Percentiles rank a stretch among this genome's conserved stretches.
phyloP scores from a whole-genome alignment of 1,140 invertebrate genomes.

The Ephestia elutella region DNA sequence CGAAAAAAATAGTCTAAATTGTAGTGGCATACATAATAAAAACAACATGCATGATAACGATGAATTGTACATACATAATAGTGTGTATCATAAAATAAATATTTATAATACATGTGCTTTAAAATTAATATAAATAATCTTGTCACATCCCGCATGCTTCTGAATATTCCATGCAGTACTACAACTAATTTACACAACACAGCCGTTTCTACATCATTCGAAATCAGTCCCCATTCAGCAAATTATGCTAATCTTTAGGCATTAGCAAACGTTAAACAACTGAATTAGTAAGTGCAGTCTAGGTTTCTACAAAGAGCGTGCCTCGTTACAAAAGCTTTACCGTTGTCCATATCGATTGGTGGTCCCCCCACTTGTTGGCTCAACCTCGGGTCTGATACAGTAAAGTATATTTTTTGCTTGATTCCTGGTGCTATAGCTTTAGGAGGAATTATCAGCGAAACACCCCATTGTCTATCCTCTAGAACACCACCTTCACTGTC shows the following conservation, averaged over 20 bases:
- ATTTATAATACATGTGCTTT: neutral
- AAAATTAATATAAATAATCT: neutral
- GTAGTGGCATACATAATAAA: neutral
- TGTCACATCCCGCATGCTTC: slow-evolving; percentile 10
- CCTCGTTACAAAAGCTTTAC: slow-evolving; percentile 76
- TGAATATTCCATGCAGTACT: slow-evolving; percentile 11
- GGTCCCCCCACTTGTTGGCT: slow-evolving; percentile 82
- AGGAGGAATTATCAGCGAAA: slow-evolving; percentile 90
- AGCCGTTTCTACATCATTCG: slow-evolving; percentile 11
- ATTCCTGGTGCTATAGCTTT: slow-evolving; percentile 87
- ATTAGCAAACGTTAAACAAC: slow-evolving; percentile 56
- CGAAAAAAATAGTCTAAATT: neutral
- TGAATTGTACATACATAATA: neutral
- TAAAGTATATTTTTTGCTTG: slow-evolving; percentile 95
- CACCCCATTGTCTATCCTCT: slow-evolving; percentile 90
- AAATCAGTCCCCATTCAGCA: slow-evolving; percentile 24
- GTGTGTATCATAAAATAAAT: neutral
- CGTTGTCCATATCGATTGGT: slow-evolving; percentile 90
- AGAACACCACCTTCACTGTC: slow-evolving; percentile 87
- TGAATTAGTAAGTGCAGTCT: slow-evolving; percentile 70
- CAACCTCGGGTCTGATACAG: slow-evolving; percentile 85
- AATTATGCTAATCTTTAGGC: slow-evolving; percentile 31
- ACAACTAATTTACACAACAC: slow-evolving; percentile 7
- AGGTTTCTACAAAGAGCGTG: slow-evolving; percentile 60
- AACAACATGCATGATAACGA: slow-evolving; percentile 4